Evolutionary conservation across 2,888 invertebrate species (phyloP), one percentile per base, ranked within the genome.

Genomic region (Mimachlamys varia): DNA sequence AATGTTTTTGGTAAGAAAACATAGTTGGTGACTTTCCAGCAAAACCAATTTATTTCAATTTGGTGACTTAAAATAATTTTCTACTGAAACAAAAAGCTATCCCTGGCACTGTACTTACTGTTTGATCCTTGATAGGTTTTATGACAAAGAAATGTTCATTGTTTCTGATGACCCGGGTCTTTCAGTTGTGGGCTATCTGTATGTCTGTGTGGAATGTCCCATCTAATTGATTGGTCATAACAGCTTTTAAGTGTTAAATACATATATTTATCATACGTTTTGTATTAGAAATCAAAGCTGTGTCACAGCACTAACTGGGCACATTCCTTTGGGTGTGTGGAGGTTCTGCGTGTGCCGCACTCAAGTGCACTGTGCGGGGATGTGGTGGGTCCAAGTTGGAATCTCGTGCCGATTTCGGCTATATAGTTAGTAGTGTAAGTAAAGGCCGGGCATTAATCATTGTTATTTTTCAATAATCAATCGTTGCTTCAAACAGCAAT

Each of bases 271-370:
- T 76, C 76, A 76, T 33, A 76, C 33, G n/a, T 58, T 58, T 76
- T 76, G 33, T 76, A 22, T 76, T 76, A 76, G 76, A 76, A 76
- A 76, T 76, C 76, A 76, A 76, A 33, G 76, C 76, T 10, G 27
- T 76, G 27, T 76, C 27, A 76, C 76, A 76, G 33, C 33, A 76
- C 33, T 58, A 58, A 58, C 22, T 58, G 15, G 2, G 76, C 7
- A 27, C 33, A 76, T 76, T 76, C 76, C 33, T 12, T 27, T 27
- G 33, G 33, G 33, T 76, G 33, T 58, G 76, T 10, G 76, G 76
- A 76, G 27, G 27, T 33, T 33, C 33, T 33, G 27, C 33, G 2
- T 76, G 33, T 76, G 33, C 13, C 22, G 2, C 27, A 27, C 22
- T 76, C 17, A 76, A 76, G 76, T 76, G 33, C 76, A 12, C 27